Base-by-base conservation (phyloP, 2,888 invertebrate genomes). In the Macropis europaea region DNA sequence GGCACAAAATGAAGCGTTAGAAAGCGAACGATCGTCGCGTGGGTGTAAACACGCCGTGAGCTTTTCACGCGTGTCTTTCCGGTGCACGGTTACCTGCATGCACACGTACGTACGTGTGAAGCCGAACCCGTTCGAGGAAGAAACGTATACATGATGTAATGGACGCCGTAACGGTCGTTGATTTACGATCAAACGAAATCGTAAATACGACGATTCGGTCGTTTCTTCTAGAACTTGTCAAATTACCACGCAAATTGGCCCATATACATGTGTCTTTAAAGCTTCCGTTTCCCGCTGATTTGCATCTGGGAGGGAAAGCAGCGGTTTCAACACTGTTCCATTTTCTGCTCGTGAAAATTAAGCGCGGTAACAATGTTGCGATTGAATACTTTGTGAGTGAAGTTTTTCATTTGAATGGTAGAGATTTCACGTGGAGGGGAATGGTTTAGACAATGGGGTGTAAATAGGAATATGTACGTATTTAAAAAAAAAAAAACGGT, bases 141-240 rank as follows among this genome's bases (percentile, higher is more conserved):
- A 69, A 69, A 43, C 30, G 13, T 48, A 62, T 64, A 73, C 76
- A 76, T 79, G 83, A 84, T 81, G 84, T 84, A 85, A 85, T 76
- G 75, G n/a, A 77, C 79, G 68, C 71, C 64, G 76, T 79, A 74
- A 62, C 69, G 78, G 77, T 64, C 70, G 73, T 76, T 80, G 81
- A 83, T 82, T 84, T 82, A 79, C 73, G 76, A 48, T 57, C 68
- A 26, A 56, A 11, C 57, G 53, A 59, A 59, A 54, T 40, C 28
- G 34, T 67, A 59, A 70, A 70, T 53, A 42, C 42, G 19, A 6
- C 24, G 32, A 61, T 60, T 48, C 17, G 36, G 7, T 11, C 30
- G 7, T 69, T 56, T 45, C 38, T 61, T 47, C 7, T 22, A 34
- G 48, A 26, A 61, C 17, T 24, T 24, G 50, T 53, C 52, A 34